Conservation (phyloP, 1,140 invertebrate species). For the Bombus pyrosoma region DNA sequence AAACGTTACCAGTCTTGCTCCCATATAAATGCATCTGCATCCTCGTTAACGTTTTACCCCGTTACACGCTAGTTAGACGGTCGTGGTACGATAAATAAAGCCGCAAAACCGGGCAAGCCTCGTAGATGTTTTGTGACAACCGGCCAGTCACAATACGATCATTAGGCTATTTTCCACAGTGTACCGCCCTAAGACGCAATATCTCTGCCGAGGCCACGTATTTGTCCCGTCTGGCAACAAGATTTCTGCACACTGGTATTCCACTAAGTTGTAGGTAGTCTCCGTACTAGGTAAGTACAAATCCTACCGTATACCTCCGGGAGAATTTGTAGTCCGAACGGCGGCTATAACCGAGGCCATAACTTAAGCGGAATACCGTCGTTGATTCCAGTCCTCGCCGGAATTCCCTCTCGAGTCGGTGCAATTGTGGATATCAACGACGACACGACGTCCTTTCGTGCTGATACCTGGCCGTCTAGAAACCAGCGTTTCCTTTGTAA, state of each 20-base stretch:
- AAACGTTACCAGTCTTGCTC: constrained; percentile 17
- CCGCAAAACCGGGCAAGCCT: constrained; percentile 2
- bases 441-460: constrained; percentile 51
- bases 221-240: constrained; percentile 71
- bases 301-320: constrained; percentile 63
- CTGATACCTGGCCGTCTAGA: constrained; percentile 15
- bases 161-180: constrained; percentile 66
- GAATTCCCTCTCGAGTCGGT: constrained; percentile 48
- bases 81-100: constrained; percentile 47
- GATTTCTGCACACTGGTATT: constrained; percentile 68
- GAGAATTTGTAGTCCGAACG: constrained; percentile 74
- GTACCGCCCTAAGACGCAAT: constrained; percentile 58
- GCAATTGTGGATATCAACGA: constrained; percentile 61
- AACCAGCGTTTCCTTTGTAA: neutral
- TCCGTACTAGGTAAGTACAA: constrained; percentile 73
- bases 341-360: constrained; percentile 70
- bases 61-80: constrained; percentile 38
- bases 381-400: constrained; percentile 49
- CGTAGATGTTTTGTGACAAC: constrained; percentile 56
- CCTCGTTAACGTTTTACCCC: constrained; percentile 43
- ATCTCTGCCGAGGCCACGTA: constrained; percentile 62
- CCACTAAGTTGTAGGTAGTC: constrained; percentile 65
- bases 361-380: constrained; percentile 67
- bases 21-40: constrained; percentile 53
- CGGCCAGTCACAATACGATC: constrained; percentile 64